Percentiles rank a stretch among this genome's conserved stretches.
Evolutionary conservation across 2,113 vertebrate genomes (phyloP).

Genomic region (Scartelaos histophorus): DNA sequence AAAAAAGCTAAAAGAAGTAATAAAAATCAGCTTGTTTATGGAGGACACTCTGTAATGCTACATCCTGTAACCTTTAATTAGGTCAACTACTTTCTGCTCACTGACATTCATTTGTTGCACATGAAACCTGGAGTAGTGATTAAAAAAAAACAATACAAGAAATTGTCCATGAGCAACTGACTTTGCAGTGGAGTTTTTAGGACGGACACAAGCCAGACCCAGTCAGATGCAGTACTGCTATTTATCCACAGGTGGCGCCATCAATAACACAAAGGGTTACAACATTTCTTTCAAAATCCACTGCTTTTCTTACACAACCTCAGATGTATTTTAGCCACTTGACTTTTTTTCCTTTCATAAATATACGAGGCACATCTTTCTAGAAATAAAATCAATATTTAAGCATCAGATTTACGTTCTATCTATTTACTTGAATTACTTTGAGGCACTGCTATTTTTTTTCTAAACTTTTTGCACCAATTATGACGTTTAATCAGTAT

Average conservation of each 20-base stretch:
- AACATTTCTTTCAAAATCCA: background rate
- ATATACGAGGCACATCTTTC: background rate
- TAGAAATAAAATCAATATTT: background rate
- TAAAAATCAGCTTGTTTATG: conserved; percentile 28
- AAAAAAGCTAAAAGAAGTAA: background rate
- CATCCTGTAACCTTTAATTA: conserved; percentile 20
- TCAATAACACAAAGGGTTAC: background rate
- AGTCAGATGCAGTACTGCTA: background rate
- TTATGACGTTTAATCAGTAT: background rate
- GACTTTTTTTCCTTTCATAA: background rate
- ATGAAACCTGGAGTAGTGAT: conserved; percentile 4
- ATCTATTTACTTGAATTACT: background rate
- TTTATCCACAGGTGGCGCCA: background rate
- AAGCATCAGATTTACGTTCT: background rate
- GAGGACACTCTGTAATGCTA: conserved; percentile 22
- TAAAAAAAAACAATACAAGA: background rate
- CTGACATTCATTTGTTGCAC: conserved; percentile 29
- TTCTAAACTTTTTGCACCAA: background rate
- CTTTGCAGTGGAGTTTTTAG: conserved; percentile 15
- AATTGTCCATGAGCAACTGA: background rate
- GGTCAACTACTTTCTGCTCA: conserved; percentile 22
- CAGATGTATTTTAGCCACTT: background rate
- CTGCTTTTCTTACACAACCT: conserved; percentile 9
- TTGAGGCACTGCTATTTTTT: background rate
- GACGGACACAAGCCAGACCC: background rate